Conservation (phyloP, 2,888 invertebrate genomes). For the Leuctra nigra region DNA sequence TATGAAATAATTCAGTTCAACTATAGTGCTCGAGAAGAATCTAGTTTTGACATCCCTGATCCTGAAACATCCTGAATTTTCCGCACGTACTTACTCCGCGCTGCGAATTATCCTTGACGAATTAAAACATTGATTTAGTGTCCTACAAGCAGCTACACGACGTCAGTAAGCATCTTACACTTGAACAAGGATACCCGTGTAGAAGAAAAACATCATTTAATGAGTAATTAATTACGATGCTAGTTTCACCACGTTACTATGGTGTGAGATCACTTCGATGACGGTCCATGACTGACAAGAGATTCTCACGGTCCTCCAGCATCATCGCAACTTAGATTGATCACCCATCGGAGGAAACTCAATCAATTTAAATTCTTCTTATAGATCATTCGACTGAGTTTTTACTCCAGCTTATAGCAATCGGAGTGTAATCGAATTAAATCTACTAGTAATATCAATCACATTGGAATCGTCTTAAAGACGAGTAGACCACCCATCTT, state of each 20-base stretch:
- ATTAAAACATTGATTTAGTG: not conserved
- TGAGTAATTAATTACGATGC: constrained; percentile 5
- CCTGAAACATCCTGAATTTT: no score
- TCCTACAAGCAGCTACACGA: no score
- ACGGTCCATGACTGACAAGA: not conserved
- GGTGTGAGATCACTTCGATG: not conserved
- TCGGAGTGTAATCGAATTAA: constrained; percentile 4
- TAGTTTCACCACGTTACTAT: not conserved
- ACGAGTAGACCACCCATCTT: not conserved
- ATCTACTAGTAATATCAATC: constrained; percentile 6
- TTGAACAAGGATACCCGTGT: no score
- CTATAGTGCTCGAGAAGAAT: no score
- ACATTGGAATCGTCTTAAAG: not conserved
- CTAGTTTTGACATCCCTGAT: no score
- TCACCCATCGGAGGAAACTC: not conserved
- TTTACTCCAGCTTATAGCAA: not conserved
- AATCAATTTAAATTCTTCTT: constrained; percentile 12
- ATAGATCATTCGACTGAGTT: constrained; percentile 2
- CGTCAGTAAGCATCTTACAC: no score
- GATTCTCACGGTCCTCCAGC: not conserved
- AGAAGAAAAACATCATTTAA: no score
- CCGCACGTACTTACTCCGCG: constrained; percentile 1
- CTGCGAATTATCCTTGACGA: constrained; percentile 10
- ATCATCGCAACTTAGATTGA: not conserved
- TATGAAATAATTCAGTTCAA: no score